These are phyloP conservation scores for Tonatia bakeri DNA, from an alignment of 2,113 vertebrate species.

Conservation along the genomic window DNA sequence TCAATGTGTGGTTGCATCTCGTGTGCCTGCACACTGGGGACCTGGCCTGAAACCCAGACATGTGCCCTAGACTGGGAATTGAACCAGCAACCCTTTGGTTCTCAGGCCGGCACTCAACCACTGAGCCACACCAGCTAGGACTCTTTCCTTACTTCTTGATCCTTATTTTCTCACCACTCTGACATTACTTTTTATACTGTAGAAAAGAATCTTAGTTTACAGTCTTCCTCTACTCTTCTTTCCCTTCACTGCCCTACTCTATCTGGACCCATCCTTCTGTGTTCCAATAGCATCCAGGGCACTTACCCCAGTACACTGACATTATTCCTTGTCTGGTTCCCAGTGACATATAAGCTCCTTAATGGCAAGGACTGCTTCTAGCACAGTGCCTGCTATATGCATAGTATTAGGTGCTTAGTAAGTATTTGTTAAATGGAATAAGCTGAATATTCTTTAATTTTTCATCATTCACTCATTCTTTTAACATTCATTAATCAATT, in stretches of 20 bases:
- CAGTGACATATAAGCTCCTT: neutral
- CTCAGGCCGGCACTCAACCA: too few relatives aligned
- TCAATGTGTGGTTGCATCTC: too few relatives aligned
- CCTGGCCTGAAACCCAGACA: too few relatives aligned
- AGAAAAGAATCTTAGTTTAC: neutral
- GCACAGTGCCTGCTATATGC: neutral
- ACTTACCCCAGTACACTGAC: neutral
- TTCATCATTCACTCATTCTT: neutral
- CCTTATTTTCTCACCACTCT: neutral
- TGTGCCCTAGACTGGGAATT: too few relatives aligned
- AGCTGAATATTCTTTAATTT: neutral
- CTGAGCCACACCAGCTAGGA: neutral
- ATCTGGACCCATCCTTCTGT: neutral
- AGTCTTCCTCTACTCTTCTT: neutral
- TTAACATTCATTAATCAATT: neutral
- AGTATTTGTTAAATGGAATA: neutral
- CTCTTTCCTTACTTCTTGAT: neutral
- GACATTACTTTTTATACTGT: neutral
- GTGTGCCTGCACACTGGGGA: too few relatives aligned
- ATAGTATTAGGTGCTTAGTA: neutral
- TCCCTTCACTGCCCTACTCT: neutral
- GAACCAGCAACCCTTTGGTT: too few relatives aligned
- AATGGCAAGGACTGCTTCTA: neutral
- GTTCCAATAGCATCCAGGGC: neutral
- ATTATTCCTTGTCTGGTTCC: neutral